A percentile compares a stretch with the other conserved stretches of the same genome.
These are phyloP conservation scores for Leucoma salicis DNA, from an alignment of 2,888 invertebrate species.

Conservation along the genomic window DNA sequence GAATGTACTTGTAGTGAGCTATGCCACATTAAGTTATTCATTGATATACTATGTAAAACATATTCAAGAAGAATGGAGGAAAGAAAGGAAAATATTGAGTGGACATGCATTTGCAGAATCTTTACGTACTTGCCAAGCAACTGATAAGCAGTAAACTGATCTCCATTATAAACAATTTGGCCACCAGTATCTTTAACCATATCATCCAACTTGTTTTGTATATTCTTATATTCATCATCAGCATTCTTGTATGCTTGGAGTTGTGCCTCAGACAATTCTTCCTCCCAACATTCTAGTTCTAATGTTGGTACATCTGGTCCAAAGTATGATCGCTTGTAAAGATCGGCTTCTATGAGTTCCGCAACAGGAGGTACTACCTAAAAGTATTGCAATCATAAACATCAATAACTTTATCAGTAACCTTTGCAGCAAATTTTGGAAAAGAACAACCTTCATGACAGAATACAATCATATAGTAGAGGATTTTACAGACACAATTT, in stretches of 20 bases:
- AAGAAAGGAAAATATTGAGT: too few relatives aligned
- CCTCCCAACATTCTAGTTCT: conserved; percentile 87
- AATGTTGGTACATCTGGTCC: conserved; percentile 80
- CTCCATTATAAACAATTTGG: conserved; percentile 85
- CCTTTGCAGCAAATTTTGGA: too few relatives aligned
- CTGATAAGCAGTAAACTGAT: conserved; percentile 85
- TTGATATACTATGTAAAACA: too few relatives aligned
- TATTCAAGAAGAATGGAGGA: too few relatives aligned
- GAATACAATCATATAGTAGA: too few relatives aligned
- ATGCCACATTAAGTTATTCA: too few relatives aligned
- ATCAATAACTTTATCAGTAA: too few relatives aligned
- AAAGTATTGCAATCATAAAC: too few relatives aligned
- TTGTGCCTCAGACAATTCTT: conserved; percentile 86
- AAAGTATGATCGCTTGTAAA: conserved; percentile 73
- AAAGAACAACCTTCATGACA: too few relatives aligned
- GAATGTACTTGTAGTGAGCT: too few relatives aligned
- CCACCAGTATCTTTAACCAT: conserved; percentile 82
- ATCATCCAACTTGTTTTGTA: conserved; percentile 83
- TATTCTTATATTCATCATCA: conserved; percentile 85
- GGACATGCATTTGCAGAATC: too few relatives aligned
- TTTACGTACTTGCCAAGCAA: conserved; percentile 80
- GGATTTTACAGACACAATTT: too few relatives aligned
- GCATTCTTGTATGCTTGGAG: conserved; percentile 83
- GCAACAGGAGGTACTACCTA: conserved; percentile 64
- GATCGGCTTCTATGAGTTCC: conserved; percentile 73